Evolutionary conservation across 2,888 invertebrate genomes (phyloP).

Genomic region (Polyommatus iphigenia): DNA sequence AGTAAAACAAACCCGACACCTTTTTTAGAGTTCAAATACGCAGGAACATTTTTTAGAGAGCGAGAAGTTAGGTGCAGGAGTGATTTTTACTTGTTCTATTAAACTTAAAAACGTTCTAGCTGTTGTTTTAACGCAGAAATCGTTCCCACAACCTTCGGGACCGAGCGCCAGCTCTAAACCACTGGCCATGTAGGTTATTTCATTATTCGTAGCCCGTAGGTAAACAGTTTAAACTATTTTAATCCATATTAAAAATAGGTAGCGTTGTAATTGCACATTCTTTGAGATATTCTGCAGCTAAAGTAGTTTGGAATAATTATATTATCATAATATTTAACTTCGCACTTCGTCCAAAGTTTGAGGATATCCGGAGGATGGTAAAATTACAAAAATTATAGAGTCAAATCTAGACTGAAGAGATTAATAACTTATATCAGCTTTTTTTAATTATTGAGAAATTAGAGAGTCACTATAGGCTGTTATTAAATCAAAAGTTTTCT

Average conservation of each 20-base stretch:
- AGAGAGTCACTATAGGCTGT: not conserved
- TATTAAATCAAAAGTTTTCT: not conserved
- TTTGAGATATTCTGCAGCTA: slow-evolving; percentile 25
- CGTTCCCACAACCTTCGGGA: too few relatives aligned
- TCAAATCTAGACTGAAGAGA: not conserved
- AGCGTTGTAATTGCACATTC: slow-evolving; percentile 20
- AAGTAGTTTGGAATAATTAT: slow-evolving; percentile 29
- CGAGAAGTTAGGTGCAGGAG: too few relatives aligned
- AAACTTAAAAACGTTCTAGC: too few relatives aligned
- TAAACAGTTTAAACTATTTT: not conserved
- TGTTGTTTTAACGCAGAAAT: too few relatives aligned
- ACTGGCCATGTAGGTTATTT: too few relatives aligned
- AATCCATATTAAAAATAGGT: not conserved
- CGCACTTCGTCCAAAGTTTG: not conserved
- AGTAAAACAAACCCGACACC: too few relatives aligned
- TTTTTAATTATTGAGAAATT: not conserved
- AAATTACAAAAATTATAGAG: not conserved
- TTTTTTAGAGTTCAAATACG: not conserved
- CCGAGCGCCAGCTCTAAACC: too few relatives aligned
- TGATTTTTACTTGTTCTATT: too few relatives aligned
- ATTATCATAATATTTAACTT: slow-evolving; percentile 30
- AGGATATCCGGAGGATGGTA: not conserved
- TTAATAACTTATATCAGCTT: not conserved
- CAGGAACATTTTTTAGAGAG: too few relatives aligned
- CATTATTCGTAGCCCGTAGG: too few relatives aligned